phyloP scores from a whole-genome alignment of 2,888 invertebrate species.

The Caenorhabditis sp. region DNA sequence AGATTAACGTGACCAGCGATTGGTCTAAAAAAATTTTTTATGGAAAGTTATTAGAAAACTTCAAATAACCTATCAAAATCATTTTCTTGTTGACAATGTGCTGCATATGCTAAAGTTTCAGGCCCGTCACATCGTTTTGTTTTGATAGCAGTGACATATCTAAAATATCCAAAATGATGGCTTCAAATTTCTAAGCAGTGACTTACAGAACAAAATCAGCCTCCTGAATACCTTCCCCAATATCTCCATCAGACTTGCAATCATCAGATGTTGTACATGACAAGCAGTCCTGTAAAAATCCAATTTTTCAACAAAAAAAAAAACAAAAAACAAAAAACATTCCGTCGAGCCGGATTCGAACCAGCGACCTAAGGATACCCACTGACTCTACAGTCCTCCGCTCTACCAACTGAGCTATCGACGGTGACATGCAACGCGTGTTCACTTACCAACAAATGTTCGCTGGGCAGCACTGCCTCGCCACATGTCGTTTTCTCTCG shows the following conservation, averaged over 20 bases:
- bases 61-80: conserved; percentile 87
- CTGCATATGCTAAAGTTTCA: conserved; percentile 91
- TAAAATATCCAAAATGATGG: too few species aligned
- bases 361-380: conserved; percentile 62
- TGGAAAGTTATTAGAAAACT: too few species aligned
- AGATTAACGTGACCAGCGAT: conserved; percentile 98
- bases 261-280: conserved; percentile 48
- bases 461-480: conserved; percentile 89
- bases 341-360: conserved; percentile 62
- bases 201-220: conserved; percentile 92
- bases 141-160: conserved; percentile 48
- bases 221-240: conserved; percentile 75
- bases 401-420: conserved; percentile 57
- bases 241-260: conserved; percentile 77
- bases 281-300: conserved; percentile 33
- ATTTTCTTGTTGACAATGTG: conserved; percentile 96
- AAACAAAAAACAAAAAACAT: conserved; percentile 27
- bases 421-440: conserved; percentile 26
- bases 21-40: too few species aligned
- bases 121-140: conserved; percentile 80
- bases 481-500: conserved; percentile 84
- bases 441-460: conserved; percentile 86
- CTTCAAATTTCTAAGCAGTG: too few species aligned
- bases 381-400: conserved; percentile 49
- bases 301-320: background rate